Evolutionary conservation across 64 coral and sea anemone species (phyloP).

Genomic region (Acropora yongei): DNA sequence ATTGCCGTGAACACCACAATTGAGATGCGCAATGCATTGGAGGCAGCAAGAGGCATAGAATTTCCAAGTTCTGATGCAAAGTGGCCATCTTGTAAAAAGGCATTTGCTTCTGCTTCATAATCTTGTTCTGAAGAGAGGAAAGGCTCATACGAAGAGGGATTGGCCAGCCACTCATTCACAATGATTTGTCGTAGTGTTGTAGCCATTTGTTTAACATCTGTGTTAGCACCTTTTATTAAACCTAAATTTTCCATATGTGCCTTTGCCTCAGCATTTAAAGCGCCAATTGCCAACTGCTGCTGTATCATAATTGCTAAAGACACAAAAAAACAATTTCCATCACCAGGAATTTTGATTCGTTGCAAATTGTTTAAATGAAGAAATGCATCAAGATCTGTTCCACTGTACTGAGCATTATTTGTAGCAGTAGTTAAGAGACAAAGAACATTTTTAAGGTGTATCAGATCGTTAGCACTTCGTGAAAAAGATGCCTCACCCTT

Average conservation of each 20-base stretch:
- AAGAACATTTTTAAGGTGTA: constrained; percentile 53
- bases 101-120: neutral
- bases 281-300: neutral
- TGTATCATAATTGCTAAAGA: neutral
- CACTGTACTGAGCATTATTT: neutral
- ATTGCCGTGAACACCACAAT: neutral
- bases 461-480: constrained; percentile 20
- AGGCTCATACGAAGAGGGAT: neutral
- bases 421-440: constrained; percentile 29
- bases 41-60: neutral
- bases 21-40: neutral
- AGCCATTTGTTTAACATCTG: neutral
- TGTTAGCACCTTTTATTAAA: neutral
- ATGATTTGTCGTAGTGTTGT: neutral
- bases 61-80: neutral
- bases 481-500: constrained; percentile 26
- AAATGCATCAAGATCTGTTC: neutral
- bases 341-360: neutral
- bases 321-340: neutral
- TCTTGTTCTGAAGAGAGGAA: neutral
- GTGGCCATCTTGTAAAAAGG: neutral
- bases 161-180: neutral
- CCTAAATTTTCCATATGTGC: neutral
- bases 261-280: neutral
- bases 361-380: neutral